Base-by-base conservation (phyloP, 1,140 invertebrate genomes). In the Charaxes varanes region DNA sequence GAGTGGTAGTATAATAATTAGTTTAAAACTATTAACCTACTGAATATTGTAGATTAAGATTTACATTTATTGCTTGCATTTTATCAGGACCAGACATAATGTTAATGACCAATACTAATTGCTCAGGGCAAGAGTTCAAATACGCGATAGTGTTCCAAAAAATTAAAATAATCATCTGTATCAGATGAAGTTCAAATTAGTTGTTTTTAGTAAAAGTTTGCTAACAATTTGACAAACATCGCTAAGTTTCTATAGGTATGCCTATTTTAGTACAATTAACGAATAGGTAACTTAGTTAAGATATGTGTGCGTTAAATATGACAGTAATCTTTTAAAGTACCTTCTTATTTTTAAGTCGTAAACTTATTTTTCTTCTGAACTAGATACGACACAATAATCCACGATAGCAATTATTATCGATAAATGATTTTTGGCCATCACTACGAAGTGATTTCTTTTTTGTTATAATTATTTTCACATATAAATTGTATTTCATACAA, bases 231-330 rank as follows among this genome's bases (percentile, higher is more conserved):
- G 54, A 65, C 58, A 66, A 62, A 71, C 45, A 40, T 48, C 55
- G 48, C 35, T 70, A 61, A 63, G 58, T 73, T 73, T 68, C 67
- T 35, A 40, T 73, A 78, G 70, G 71, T 70, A 78, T 81, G 66
- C 66, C 65, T 80, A 77, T 72, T 69, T 77, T 80, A 83, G 79
- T 83, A 83, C 79, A 80, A 83, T 70, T 78, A 72, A 63, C 69
- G 62, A 55, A 57, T 57, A 69, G 46, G 50, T 44, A 55, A 70
- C 52, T 54, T 68, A 62, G 51, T 62, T 62, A 61, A 61, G 58
- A 52, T 73, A 69, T 51, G 55, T 63, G 48, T 46, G 67, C 53
- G 62, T 55, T 62, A 41, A 36, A 54, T 62, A 53, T 55, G 50
- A 42, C 41, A 22, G 26, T 31, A 14, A 12, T 17, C 18, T 49